These are phyloP conservation scores for Aspiorhynchus laticeps DNA, from an alignment of 2,113 vertebrate genomes.

Conservation along the genomic window DNA sequence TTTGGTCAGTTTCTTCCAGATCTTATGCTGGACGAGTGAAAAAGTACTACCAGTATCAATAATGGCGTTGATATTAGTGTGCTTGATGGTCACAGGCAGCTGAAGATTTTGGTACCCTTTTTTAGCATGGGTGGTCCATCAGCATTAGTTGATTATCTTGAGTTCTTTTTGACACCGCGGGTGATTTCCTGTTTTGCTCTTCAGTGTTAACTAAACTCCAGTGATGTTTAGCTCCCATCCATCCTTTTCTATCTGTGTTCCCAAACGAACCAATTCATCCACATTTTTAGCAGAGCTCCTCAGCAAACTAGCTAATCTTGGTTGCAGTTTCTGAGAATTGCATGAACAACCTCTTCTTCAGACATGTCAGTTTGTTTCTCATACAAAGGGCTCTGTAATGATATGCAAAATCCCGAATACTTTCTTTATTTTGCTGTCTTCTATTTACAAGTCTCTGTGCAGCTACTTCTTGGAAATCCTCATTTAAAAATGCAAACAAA, in stretches of 20 bases:
- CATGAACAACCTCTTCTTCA: neutral
- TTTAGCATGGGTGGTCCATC: neutral
- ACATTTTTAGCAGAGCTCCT: neutral
- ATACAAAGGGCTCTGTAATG: neutral
- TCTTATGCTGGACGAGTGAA: neutral
- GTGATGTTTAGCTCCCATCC: neutral
- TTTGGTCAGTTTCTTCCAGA: neutral
- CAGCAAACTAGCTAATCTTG: neutral
- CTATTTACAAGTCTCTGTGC: neutral
- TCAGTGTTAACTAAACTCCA: neutral
- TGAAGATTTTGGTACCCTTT: neutral
- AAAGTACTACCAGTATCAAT: neutral
- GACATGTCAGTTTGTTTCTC: neutral
- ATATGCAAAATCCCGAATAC: slow-evolving; percentile 8
- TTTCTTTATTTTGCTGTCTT: neutral
- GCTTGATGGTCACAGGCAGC: neutral
- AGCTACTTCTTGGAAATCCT: neutral
- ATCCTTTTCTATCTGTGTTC: neutral
- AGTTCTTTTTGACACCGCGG: neutral
- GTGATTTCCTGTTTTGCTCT: neutral
- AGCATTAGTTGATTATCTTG: neutral
- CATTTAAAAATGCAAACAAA: neutral
- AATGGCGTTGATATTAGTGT: neutral
- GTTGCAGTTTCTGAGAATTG: slow-evolving; percentile 6
- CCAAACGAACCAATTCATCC: neutral